phyloP scores from a whole-genome alignment of 2,113 vertebrate species.

The Chaetodon auriga region DNA sequence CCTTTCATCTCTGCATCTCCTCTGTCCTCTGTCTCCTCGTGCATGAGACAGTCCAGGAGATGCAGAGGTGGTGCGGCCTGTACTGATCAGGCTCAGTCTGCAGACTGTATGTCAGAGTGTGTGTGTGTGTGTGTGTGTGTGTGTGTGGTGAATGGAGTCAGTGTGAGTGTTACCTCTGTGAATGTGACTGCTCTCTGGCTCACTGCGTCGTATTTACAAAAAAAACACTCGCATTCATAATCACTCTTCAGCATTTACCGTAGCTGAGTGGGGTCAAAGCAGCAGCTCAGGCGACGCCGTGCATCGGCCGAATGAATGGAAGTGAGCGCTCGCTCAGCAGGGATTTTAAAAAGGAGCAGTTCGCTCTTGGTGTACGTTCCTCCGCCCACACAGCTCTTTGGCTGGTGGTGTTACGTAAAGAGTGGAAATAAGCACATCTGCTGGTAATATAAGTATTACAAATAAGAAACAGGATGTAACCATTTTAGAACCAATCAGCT shows the following conservation, averaged over 20 bases:
- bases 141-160: slow-evolving; percentile 9
- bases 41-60: background rate
- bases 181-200: background rate
- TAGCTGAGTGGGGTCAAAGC: background rate
- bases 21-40: background rate
- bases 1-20: background rate
- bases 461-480: background rate
- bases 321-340: background rate
- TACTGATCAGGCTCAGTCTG: slow-evolving; percentile 53
- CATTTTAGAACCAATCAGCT: background rate
- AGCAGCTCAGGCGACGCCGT: background rate
- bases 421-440: slow-evolving; percentile 1
- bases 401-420: slow-evolving; percentile 30
- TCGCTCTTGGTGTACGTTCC: background rate
- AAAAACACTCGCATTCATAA: background rate
- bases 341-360: background rate
- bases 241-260: background rate
- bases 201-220: slow-evolving; percentile 12
- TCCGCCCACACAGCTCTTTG: slow-evolving; percentile 44
- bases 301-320: background rate
- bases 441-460: background rate
- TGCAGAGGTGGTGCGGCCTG: background rate
- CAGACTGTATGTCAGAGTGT: slow-evolving; percentile 33
- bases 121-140: background rate
- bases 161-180: background rate